Evolutionary conservation across 2,113 vertebrate genomes (phyloP), one percentile per base, ranked within the genome.

Genomic region (Buteo buteo): DNA sequence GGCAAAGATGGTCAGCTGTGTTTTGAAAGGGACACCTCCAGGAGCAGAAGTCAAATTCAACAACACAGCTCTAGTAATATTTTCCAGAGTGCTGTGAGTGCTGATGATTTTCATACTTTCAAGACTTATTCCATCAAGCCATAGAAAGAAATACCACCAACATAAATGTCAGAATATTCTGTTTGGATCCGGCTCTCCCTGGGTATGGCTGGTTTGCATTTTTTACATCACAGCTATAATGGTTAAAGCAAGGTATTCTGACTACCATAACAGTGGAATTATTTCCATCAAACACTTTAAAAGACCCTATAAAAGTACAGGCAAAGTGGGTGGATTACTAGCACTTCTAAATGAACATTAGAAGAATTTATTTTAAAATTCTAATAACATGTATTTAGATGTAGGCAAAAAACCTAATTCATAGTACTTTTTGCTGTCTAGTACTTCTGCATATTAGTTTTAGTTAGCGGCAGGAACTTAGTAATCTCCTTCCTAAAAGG

Each of bases 11-110:
- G 40, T 93, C 77, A 79, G 80, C 44, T 74, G 40, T 94, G 77
- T 96, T 97, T 96, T 84, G 69, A 82, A 86, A 94, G 65, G 83
- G 83, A 81, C 77, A 74, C 36, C 67, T 96, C 90, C 93, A 96
- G 83, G 34, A 94, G 80, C n/a, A 90, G 61, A 55, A 82, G 59
- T 38, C 38, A 70, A 90, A 59, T 88, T 85, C 85, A 86, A 36
- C 66, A 49, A 19, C 69, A n/a, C 82, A 66, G 52, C 38, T 47
- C 18, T 38, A 36, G 25, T 74, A 62, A 93, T 71, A 91, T 94
- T 95, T 96, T 95, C 92, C 94, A 67, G 57, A 82, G 57, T 89
- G 34, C 69, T 93, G 31, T 32, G 57, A 65, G 62, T 58, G 54
- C 42, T 91, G 86, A 6, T 61, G 36, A 34, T 57, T 91, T 91